These are phyloP conservation scores for Andrena fulva DNA, from an alignment of 2,888 invertebrate genomes.

Conservation along the genomic window DNA sequence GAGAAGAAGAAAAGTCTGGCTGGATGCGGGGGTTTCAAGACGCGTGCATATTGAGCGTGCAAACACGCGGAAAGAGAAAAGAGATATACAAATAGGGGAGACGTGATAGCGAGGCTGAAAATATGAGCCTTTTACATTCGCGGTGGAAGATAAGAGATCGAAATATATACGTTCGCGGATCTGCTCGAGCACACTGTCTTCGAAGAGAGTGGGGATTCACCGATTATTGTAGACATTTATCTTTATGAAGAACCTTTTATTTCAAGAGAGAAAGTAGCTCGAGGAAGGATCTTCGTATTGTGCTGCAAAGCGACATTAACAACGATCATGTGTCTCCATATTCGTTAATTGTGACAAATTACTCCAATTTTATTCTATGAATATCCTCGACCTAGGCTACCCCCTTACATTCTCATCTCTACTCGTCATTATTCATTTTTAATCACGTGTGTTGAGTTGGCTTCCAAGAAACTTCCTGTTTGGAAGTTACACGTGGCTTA, in stretches of 20 bases:
- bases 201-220: constrained; percentile 22
- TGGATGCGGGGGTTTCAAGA: constrained; percentile 24
- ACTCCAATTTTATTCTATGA: not conserved
- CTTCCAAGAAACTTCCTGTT: constrained; percentile 2
- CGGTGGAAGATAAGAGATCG: constrained; percentile 22
- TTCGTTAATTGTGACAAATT: not conserved
- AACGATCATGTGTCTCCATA: not conserved
- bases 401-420: not conserved
- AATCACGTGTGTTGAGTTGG: not conserved
- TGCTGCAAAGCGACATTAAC: not conserved
- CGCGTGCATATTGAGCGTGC: constrained; percentile 50
- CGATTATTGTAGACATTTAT: not conserved
- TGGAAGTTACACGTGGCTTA: not conserved
- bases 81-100: constrained; percentile 26
- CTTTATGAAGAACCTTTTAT: not conserved
- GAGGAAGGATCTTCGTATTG: too few relatives aligned
- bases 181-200: constrained; percentile 52
- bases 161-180: constrained; percentile 52
- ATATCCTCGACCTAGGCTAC: not conserved
- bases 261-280: too few relatives aligned
- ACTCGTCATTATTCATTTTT: not conserved
- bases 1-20: constrained; percentile 19
- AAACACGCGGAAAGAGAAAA: constrained; percentile 13
- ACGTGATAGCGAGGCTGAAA: constrained; percentile 32
- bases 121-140: constrained; percentile 57